Conservation (phyloP, 1,140 invertebrate species). For the Drosophila eugracilis region DNA sequence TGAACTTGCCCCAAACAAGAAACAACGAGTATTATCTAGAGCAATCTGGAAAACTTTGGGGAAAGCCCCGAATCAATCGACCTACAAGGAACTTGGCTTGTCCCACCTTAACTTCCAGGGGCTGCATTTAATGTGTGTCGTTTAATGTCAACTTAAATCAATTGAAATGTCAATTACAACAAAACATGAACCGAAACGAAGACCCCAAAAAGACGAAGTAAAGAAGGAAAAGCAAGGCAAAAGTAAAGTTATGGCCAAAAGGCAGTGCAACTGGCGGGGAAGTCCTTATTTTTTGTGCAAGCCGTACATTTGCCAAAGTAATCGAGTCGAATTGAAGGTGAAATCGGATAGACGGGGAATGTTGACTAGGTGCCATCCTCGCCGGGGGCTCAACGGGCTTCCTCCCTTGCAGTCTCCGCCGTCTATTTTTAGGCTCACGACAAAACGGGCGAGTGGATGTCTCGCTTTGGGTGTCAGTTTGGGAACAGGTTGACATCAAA, state of each 20-base stretch:
- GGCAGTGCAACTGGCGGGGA: slow-evolving; percentile 4
- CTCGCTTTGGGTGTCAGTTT: slow-evolving; percentile 58
- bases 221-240: slow-evolving; percentile 10
- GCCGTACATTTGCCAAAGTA: slow-evolving; percentile 56
- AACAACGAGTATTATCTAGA: slow-evolving; percentile 2
- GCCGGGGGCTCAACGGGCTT: slow-evolving; percentile 3
- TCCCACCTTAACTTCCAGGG: slow-evolving; percentile 18
- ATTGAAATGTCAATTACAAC: slow-evolving; percentile 76
- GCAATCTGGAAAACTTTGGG: slow-evolving; percentile 19
- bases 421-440: slow-evolving; percentile 29
- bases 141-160: slow-evolving; percentile 78
- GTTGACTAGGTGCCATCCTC: slow-evolving; percentile 18
- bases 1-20: slow-evolving; percentile 4
- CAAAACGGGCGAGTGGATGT: slow-evolving; percentile 19
- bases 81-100: slow-evolving; percentile 31
- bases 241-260: slow-evolving; percentile 29
- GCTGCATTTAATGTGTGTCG: slow-evolving; percentile 54
- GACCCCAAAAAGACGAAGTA: slow-evolving; percentile 20
- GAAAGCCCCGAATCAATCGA: slow-evolving; percentile 17
- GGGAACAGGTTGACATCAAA: slow-evolving; percentile 72
- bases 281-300: slow-evolving; percentile 8
- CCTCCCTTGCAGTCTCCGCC: neutral
- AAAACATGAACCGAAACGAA: slow-evolving; percentile 62
- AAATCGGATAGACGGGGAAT: slow-evolving; percentile 40
- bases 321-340: slow-evolving; percentile 71